These are phyloP conservation scores for Nymphalis polychloros DNA, from an alignment of 2,888 invertebrate species.

Conservation along the genomic window DNA sequence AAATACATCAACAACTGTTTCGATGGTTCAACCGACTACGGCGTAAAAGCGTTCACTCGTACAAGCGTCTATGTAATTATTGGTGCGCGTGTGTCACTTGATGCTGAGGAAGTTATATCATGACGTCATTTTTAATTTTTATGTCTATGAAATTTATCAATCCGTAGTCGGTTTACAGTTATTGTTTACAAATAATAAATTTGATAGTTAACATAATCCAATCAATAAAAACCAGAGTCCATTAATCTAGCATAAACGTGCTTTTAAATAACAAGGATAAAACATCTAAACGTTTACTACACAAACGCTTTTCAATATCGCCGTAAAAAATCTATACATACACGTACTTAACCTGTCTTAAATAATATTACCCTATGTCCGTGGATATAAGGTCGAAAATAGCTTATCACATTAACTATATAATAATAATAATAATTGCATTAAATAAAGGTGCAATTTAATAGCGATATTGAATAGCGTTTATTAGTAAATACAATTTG, in stretches of 20 bases:
- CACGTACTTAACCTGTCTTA: conserved; percentile 29
- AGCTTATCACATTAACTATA: conserved; percentile 12
- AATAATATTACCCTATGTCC: conserved; percentile 30
- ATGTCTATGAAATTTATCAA: no score
- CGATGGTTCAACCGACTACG: background rate
- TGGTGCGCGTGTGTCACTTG: no score
- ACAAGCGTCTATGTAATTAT: no score
- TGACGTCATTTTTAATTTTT: no score
- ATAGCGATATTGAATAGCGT: conserved; percentile 38
- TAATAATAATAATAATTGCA: conserved; percentile 18
- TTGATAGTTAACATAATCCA: background rate
- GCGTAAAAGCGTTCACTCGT: background rate
- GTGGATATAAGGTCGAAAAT: conserved; percentile 29
- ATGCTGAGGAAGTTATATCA: no score
- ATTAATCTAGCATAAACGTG: conserved; percentile 1
- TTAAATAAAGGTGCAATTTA: conserved; percentile 27
- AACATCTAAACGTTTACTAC: conserved; percentile 40
- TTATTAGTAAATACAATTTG: conserved; percentile 39
- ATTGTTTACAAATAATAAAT: background rate
- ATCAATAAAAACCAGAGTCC: conserved; percentile 1
- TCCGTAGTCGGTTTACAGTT: background rate
- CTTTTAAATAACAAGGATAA: conserved; percentile 36
- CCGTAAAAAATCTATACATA: conserved; percentile 28
- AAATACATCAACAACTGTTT: background rate
- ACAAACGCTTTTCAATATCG: conserved; percentile 39